A percentile compares a stretch with the other conserved stretches of the same genome.
phyloP scores from a whole-genome alignment of 2,113 vertebrate species.

The Rhinopomastus cyanomelas region DNA sequence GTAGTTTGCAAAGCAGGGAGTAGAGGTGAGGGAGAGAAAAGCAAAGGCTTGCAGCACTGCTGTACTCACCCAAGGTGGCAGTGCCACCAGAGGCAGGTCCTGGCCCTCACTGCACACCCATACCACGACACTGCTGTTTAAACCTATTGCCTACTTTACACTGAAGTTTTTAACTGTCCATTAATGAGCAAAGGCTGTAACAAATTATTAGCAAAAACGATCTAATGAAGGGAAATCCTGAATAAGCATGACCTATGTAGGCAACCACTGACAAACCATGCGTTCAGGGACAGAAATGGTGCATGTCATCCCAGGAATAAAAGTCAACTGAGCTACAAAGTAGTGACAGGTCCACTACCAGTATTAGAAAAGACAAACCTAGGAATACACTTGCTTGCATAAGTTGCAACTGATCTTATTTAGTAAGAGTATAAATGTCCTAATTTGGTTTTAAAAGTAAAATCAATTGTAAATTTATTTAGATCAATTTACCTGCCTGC shows the following conservation, averaged over 20 bases:
- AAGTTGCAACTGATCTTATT: slow-evolving; percentile 43
- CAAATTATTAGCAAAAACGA: background rate
- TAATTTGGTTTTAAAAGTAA: slow-evolving; percentile 77
- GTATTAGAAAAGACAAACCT: background rate
- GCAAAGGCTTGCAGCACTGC: rapidly evolving
- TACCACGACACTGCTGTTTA: background rate
- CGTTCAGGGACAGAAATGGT: background rate
- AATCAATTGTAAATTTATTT: slow-evolving; percentile 81
- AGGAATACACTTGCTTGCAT: slow-evolving; percentile 12
- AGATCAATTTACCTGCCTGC: slow-evolving; percentile 69
- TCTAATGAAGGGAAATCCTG: background rate
- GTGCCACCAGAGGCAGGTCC: background rate
- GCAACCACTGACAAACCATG: background rate
- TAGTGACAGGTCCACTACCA: background rate
- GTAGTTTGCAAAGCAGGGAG: background rate
- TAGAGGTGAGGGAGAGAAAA: background rate
- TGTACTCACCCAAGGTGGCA: rapidly evolving
- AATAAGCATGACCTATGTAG: background rate
- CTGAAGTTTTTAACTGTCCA: background rate
- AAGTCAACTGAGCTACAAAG: background rate
- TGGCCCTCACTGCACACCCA: background rate
- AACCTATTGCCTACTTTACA: background rate
- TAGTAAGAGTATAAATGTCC: slow-evolving; percentile 52
- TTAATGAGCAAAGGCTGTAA: background rate
- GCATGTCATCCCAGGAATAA: background rate